phyloP scores from a whole-genome alignment of 2,797 vertebrate species.

The Alectoris magna region DNA sequence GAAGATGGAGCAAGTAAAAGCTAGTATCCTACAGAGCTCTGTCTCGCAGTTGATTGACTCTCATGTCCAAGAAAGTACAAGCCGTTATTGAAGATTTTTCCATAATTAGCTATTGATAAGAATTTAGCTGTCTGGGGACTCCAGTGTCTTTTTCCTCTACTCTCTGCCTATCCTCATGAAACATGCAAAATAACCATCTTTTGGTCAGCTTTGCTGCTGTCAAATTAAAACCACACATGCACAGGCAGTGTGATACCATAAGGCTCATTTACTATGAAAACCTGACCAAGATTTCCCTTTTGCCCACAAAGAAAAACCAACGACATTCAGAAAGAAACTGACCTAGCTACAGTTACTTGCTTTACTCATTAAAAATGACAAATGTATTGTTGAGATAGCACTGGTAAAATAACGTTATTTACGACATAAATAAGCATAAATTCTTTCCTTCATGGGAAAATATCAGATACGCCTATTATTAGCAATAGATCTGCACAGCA shows the following conservation, averaged over 20 bases:
- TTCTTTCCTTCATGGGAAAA: not conserved
- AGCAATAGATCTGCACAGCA: not conserved
- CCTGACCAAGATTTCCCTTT: not conserved
- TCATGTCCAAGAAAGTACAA: not conserved
- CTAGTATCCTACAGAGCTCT: not conserved
- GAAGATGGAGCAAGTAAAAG: not conserved
- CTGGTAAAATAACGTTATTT: not conserved
- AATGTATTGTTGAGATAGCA: not conserved
- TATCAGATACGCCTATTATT: slow-evolving; percentile 11
- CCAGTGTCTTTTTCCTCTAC: not conserved
- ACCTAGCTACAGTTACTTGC: not conserved
- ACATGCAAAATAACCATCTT: not conserved
- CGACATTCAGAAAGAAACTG: not conserved
- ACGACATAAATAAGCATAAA: slow-evolving; percentile 30
- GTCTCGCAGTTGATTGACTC: not conserved
- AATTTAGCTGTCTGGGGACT: not conserved
- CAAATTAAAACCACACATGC: not conserved
- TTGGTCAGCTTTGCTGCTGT: not conserved
- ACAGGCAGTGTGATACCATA: not conserved
- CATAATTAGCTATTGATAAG: slow-evolving; percentile 9
- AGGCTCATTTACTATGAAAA: not conserved
- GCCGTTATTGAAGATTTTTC: not conserved
- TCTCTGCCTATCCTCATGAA: not conserved
- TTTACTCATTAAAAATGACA: slow-evolving; percentile 57
- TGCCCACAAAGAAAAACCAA: not conserved